Conservation (phyloP, 2,888 invertebrate species). For the Spodoptera exigua region DNA sequence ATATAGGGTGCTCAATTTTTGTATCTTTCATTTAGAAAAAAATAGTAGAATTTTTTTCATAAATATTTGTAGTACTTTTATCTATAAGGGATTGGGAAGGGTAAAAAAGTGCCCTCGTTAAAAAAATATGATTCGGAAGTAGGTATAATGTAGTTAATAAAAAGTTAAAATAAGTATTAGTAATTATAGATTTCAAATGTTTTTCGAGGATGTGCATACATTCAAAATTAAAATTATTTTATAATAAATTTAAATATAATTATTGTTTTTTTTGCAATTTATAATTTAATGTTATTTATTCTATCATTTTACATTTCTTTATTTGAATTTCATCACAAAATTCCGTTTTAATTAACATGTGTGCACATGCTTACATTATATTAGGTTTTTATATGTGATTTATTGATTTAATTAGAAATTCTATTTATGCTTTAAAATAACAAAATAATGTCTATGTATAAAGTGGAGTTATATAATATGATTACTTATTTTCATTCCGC, state of each 20-base stretch:
- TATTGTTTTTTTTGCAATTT: conserved; percentile 18
- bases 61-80: too few species aligned
- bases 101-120: too few species aligned
- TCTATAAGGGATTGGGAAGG: too few species aligned
- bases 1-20: conserved; percentile 43
- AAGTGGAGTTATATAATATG: conserved; percentile 12
- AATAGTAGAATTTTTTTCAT: too few species aligned
- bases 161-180: conserved; percentile 4
- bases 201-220: conserved; percentile 45
- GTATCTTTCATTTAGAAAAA: conserved; percentile 1
- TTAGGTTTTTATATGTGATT: conserved; percentile 33
- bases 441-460: conserved; percentile 15
- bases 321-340: conserved; percentile 5
- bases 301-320: too few species aligned
- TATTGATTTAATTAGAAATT: conserved; percentile 33
- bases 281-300: too few species aligned
- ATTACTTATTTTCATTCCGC: conserved; percentile 60
- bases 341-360: conserved; percentile 9
- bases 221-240: not conserved
- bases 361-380: conserved; percentile 40
- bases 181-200: conserved; percentile 25
- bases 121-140: conserved; percentile 12
- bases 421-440: conserved; percentile 12
- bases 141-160: conserved; percentile 18
- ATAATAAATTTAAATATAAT: not conserved